Percentiles rank a stretch among this genome's conserved stretches.
These are phyloP conservation scores for Ctenopoma multispine DNA, from an alignment of 2,797 vertebrate genomes.

Conservation along the genomic window DNA sequence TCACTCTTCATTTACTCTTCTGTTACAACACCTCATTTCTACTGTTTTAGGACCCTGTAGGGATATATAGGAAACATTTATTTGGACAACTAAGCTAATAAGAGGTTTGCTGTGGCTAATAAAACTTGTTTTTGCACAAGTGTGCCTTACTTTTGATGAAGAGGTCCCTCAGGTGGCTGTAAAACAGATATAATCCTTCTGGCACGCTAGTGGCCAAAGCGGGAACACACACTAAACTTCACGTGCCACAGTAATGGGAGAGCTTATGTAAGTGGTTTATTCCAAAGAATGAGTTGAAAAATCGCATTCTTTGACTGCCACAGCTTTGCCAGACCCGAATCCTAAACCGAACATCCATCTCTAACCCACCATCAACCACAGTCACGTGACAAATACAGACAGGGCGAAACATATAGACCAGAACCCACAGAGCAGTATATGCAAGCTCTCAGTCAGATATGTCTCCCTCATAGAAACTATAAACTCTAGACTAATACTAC, in stretches of 20 bases:
- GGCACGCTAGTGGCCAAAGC: constrained; percentile 29
- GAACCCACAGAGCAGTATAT: constrained; percentile 39
- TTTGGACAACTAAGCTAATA: constrained; percentile 31
- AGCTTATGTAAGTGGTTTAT: constrained; percentile 29
- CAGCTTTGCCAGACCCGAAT: constrained; percentile 42
- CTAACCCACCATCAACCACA: constrained; percentile 37
- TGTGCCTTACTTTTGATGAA: constrained; percentile 53
- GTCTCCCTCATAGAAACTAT: neutral
- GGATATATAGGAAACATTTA: constrained; percentile 39
- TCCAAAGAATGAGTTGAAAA: constrained; percentile 21
- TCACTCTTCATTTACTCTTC: constrained; percentile 12
- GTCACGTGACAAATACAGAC: neutral
- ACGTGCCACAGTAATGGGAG: constrained; percentile 30
- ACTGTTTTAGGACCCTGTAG: constrained; percentile 29
- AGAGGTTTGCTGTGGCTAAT: constrained; percentile 44
- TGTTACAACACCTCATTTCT: constrained; percentile 9
- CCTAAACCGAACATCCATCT: constrained; percentile 57
- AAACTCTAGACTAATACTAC: constrained; percentile 11
- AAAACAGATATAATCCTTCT: constrained; percentile 41
- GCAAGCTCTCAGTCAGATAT: constrained; percentile 12
- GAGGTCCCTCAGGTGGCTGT: constrained; percentile 53
- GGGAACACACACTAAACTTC: constrained; percentile 16
- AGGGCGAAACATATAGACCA: constrained; percentile 9
- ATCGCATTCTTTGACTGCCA: constrained; percentile 35
- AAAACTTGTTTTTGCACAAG: constrained; percentile 56